Conservation (phyloP, 1,140 invertebrate genomes). For the Pogonomyrmex californicus region DNA sequence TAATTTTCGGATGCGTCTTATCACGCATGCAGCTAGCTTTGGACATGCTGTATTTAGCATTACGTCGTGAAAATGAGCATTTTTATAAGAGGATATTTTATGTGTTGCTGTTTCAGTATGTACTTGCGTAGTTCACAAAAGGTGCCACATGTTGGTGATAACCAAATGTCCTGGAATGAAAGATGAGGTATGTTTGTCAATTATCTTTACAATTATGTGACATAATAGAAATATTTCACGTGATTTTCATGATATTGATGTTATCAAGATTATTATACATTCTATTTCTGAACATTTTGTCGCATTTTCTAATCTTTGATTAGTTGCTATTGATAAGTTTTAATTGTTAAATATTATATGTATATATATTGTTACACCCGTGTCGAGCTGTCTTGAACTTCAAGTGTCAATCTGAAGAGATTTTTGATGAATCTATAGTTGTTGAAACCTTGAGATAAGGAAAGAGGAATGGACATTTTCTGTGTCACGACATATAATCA, state of each 20-base stretch:
- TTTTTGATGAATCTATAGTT: no score
- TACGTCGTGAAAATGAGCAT: constrained; percentile 24
- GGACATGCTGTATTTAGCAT: constrained; percentile 72
- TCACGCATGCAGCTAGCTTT: constrained; percentile 78
- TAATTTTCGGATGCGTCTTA: constrained; percentile 70
- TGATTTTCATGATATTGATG: not conserved
- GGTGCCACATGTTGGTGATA: constrained; percentile 97
- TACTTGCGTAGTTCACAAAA: constrained; percentile 99
- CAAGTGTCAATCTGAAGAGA: no score
- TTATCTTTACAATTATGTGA: constrained; percentile 4
- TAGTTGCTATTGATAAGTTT: not conserved
- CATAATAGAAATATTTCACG: constrained; percentile 10
- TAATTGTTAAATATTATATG: not conserved
- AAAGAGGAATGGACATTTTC: no score
- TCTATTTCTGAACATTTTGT: not conserved
- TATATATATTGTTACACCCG: not conserved
- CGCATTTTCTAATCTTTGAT: not conserved
- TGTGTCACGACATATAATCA: no score
- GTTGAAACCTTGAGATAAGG: no score
- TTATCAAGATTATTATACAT: not conserved
- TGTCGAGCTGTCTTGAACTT: no score
- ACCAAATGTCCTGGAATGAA: constrained; percentile 98
- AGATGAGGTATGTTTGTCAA: constrained; percentile 90
- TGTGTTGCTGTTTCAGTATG: constrained; percentile 92
- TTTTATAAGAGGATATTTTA: constrained; percentile 43